Evolutionary conservation across 2,113 vertebrate species (phyloP).

Genomic region (Paraplagusia blochii): DNA sequence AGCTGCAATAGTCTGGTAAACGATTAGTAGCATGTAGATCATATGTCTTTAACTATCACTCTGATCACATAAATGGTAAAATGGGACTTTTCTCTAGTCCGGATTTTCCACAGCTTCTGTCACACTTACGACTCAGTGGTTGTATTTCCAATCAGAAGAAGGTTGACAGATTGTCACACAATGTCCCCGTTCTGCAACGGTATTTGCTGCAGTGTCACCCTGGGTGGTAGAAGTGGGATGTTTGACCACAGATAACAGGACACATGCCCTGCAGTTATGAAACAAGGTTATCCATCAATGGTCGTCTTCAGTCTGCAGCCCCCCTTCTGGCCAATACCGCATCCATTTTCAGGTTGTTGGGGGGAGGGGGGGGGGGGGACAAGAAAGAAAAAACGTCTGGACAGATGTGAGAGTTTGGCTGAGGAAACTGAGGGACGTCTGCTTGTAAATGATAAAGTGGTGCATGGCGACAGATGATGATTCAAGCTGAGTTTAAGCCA

Average conservation of each 20-base stretch:
- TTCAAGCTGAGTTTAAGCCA: constrained; percentile 21
- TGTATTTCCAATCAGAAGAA: too few relatives aligned
- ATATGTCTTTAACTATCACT: too few relatives aligned
- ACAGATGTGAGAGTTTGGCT: constrained; percentile 34
- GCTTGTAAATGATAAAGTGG: constrained; percentile 30
- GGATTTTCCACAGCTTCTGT: too few relatives aligned
- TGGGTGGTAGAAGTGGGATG: constrained; percentile 13
- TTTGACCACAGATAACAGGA: constrained; percentile 47
- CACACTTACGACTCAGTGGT: too few relatives aligned
- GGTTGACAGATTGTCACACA: neutral
- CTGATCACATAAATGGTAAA: too few relatives aligned
- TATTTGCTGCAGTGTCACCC: constrained; percentile 35
- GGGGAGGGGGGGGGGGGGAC: constrained; percentile 45
- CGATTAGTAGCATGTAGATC: too few relatives aligned
- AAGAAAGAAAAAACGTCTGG: constrained; percentile 56
- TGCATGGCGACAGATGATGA: constrained; percentile 1
- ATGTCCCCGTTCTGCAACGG: constrained; percentile 12
- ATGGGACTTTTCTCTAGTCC: too few relatives aligned
- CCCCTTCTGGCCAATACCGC: constrained; percentile 63
- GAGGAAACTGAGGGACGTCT: constrained; percentile 20
- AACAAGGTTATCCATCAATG: constrained; percentile 74
- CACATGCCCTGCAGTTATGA: constrained; percentile 69
- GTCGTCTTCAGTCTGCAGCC: constrained; percentile 47
- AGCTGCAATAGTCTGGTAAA: too few relatives aligned
- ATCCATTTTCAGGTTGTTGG: constrained; percentile 68